A percentile compares a stretch with the other conserved stretches of the same genome.
phyloP scores from a whole-genome alignment of 2,797 vertebrate species.

The Cichlasoma orientale region DNA sequence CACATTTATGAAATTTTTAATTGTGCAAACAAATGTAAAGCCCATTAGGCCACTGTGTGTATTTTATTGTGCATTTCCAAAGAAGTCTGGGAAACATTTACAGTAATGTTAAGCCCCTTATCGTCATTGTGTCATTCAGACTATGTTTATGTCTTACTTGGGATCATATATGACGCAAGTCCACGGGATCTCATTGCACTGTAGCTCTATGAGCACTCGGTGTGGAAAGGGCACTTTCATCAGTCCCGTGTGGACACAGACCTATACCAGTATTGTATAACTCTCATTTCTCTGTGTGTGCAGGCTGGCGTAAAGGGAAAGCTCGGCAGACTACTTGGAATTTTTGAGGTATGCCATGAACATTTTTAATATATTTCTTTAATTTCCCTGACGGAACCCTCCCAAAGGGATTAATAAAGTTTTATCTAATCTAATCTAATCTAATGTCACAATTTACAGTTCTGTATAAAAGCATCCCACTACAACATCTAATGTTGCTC shows the following conservation, averaged over 20 bases:
- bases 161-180: neutral
- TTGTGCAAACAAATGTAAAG: neutral
- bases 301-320: conserved; percentile 98
- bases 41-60: neutral
- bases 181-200: neutral
- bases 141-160: conserved; percentile 46
- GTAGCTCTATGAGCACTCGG: neutral
- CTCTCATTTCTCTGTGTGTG: conserved; percentile 18
- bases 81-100: neutral
- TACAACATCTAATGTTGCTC: neutral
- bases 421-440: no score
- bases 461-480: neutral
- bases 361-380: conserved; percentile 15
- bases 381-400: no score
- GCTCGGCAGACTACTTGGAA: conserved; percentile 92
- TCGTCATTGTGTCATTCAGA: conserved; percentile 21
- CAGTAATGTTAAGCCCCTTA: conserved; percentile 2
- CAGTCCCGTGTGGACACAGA: neutral
- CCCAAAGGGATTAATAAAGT: no score
- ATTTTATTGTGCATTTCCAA: neutral
- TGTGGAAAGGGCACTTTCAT: neutral
- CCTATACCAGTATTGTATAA: neutral
- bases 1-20: neutral
- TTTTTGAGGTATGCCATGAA: conserved; percentile 94
- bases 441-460: neutral